Evolutionary conservation across 2,113 vertebrate species (phyloP).

Genomic region (Furnarius figulus): DNA sequence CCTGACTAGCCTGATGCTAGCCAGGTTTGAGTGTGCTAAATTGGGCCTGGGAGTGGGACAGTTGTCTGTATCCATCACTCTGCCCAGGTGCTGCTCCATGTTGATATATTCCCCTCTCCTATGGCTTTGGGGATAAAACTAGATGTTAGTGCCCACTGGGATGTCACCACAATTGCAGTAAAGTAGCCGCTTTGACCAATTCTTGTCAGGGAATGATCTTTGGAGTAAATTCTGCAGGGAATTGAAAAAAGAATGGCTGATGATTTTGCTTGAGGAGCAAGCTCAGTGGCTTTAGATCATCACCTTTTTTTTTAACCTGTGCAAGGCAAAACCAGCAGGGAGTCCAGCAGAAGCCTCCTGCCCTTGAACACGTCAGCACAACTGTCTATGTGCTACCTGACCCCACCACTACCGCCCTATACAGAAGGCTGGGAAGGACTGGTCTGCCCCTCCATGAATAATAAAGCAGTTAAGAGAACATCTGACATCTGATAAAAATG

Average conservation of each 20-base stretch:
- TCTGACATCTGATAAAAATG: neutral
- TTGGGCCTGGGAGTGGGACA: rapidly evolving
- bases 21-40: neutral
- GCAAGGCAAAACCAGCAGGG: neutral
- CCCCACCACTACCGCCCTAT: neutral
- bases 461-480: neutral
- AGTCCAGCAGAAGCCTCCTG: neutral
- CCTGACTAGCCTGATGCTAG: neutral
- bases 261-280: neutral
- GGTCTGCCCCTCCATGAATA: neutral
- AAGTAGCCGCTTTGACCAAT: neutral
- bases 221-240: neutral
- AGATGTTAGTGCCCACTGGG: neutral
- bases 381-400: neutral
- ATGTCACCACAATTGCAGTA: neutral
- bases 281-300: neutral
- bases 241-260: neutral
- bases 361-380: neutral
- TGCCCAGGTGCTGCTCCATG: neutral
- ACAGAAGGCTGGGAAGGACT: neutral
- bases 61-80: neutral
- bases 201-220: neutral
- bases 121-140: neutral
- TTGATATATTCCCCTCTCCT: neutral
- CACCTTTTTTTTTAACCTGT: neutral